Conservation (phyloP, 2,888 invertebrate species). For the Graphium colonna region DNA sequence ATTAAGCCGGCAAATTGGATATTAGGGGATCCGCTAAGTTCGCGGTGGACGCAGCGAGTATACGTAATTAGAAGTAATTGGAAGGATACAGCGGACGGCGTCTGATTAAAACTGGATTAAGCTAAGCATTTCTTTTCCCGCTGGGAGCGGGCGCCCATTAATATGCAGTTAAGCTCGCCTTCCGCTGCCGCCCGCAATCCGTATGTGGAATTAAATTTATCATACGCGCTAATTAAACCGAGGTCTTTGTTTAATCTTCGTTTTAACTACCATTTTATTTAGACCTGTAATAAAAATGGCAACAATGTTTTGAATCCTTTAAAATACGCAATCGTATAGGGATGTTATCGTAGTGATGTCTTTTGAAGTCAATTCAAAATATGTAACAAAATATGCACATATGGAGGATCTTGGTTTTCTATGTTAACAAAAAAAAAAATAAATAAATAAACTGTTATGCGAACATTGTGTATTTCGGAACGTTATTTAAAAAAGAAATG, state of each 20-base stretch:
- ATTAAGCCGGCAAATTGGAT: constrained; percentile 70
- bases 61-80: constrained; percentile 73
- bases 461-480: too few species aligned
- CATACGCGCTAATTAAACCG: neutral
- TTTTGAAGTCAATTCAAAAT: too few species aligned
- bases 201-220: neutral
- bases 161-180: constrained; percentile 9
- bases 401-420: too few species aligned
- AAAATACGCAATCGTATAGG: neutral
- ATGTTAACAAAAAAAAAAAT: too few species aligned
- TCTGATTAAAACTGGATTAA: constrained; percentile 70
- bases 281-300: neutral
- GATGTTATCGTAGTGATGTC: too few species aligned
- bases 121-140: constrained; percentile 37
- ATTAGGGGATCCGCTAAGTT: constrained; percentile 66
- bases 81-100: constrained; percentile 50
- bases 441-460: too few species aligned
- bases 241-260: too few species aligned
- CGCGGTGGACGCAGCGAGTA: constrained; percentile 65
- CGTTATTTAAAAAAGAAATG: too few species aligned
- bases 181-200: neutral
- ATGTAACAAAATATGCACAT: too few species aligned
- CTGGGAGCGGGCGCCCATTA: constrained; percentile 23
- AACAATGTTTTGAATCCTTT: neutral
- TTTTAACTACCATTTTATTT: too few species aligned